Evolutionary conservation across 2,888 invertebrate species (phyloP).

Genomic region (Sarcophaga caerulescens): DNA sequence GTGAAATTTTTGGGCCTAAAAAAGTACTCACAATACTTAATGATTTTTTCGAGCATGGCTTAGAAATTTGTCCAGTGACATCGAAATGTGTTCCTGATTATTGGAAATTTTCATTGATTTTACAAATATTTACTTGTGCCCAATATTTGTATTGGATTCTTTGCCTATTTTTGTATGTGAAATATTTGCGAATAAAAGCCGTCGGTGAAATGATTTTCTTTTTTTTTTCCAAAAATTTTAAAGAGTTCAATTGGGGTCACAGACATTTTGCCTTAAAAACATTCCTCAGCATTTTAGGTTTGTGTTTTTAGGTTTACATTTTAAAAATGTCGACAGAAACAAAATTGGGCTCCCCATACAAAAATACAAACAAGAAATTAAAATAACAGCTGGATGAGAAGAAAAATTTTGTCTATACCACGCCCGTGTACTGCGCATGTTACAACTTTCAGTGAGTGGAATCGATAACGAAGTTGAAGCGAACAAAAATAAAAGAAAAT

Average conservation of each 20-base stretch:
- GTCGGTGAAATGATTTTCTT: not conserved
- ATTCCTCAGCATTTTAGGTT: not conserved
- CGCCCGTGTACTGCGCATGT: conserved; percentile 65
- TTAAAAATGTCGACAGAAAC: not conserved
- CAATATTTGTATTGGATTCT: too few species aligned
- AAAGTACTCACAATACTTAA: too few species aligned
- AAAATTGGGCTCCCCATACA: not conserved
- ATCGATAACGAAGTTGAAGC: not conserved
- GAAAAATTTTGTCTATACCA: conserved; percentile 30
- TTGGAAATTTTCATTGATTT: too few species aligned
- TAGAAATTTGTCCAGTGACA: too few species aligned
- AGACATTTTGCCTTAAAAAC: conserved; percentile 35
- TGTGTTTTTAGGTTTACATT: too few species aligned
- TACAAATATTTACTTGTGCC: too few species aligned
- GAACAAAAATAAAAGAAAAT: not conserved
- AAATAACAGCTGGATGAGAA: conserved; percentile 32
- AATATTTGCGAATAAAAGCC: too few species aligned
- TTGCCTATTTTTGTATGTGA: too few species aligned
- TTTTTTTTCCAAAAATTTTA: conserved; percentile 4
- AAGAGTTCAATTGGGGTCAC: conserved; percentile 63
- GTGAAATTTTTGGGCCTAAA: too few species aligned
- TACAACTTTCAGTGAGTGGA: conserved; percentile 7
- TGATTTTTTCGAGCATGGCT: too few species aligned
- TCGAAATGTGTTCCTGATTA: too few species aligned
- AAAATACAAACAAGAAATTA: not conserved